phyloP scores from a whole-genome alignment of 2,113 vertebrate species.

The Bujurquina vittata region DNA sequence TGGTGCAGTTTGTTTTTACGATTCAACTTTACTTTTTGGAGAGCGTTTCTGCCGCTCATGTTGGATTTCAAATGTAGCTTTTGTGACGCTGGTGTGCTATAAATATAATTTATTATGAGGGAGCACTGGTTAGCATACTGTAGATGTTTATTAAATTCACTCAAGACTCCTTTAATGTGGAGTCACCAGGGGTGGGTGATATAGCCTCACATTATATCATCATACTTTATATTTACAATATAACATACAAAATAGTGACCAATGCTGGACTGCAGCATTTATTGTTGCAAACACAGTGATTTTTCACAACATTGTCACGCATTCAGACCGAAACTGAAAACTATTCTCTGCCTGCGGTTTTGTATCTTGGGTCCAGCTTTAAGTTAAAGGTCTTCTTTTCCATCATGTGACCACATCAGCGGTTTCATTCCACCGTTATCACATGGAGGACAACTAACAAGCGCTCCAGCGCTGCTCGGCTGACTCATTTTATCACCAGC shows the following conservation, averaged over 20 bases:
- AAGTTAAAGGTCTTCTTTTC: background rate
- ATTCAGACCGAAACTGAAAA: background rate
- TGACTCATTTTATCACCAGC: background rate
- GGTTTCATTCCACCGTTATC: background rate
- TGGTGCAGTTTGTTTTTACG: background rate
- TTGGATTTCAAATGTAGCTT: rapidly evolving
- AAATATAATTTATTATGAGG: background rate
- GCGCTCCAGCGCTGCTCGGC: background rate
- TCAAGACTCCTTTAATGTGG: background rate
- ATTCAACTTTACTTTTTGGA: background rate
- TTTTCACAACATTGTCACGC: too few species aligned
- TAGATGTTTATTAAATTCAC: background rate
- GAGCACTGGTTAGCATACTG: too few species aligned
- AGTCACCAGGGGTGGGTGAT: background rate
- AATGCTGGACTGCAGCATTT: background rate
- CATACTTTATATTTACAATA: background rate
- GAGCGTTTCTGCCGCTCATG: background rate
- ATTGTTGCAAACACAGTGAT: background rate
- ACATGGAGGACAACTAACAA: too few species aligned
- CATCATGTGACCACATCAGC: rapidly evolving
- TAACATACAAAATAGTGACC: background rate
- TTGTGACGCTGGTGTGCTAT: background rate
- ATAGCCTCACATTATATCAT: rapidly evolving
- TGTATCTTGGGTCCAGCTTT: background rate
- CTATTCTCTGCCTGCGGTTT: background rate